phyloP scores from a whole-genome alignment of 1,140 invertebrate species.

The Xylocopa sonorina region DNA sequence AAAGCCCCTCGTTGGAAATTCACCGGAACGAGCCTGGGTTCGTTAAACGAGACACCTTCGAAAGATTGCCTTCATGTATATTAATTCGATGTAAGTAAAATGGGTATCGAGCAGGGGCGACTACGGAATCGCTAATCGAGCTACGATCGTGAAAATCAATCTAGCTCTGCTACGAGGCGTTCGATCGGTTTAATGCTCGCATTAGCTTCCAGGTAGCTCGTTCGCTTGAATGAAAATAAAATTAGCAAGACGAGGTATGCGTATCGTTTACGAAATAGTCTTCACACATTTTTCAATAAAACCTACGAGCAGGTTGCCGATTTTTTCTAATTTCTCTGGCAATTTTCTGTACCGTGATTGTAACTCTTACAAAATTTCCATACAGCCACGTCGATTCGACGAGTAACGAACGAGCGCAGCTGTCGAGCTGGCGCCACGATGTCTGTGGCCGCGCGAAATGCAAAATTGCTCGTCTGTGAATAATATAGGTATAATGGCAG shows the following conservation, averaged over 20 bases:
- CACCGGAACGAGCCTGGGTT: conserved; percentile 30
- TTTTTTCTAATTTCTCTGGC: too few species aligned
- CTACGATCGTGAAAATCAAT: not conserved
- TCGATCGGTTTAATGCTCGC: too few species aligned
- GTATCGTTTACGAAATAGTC: too few species aligned
- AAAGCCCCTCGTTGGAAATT: conserved; percentile 52
- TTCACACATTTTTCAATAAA: too few species aligned
- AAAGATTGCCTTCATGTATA: conserved; percentile 37
- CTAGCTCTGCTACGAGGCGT: not conserved
- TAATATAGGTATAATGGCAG: conserved; percentile 18
- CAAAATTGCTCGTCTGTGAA: not conserved
- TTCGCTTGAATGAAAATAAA: too few species aligned
- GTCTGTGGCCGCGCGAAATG: not conserved
- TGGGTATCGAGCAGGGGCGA: not conserved
- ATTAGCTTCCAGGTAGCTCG: too few species aligned
- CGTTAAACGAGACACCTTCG: conserved; percentile 15
- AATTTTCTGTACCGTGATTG: too few species aligned
- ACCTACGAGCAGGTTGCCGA: too few species aligned
- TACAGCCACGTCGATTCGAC: not conserved
- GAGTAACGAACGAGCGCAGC: not conserved
- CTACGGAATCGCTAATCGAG: conserved; percentile 18
- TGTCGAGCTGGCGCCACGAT: not conserved
- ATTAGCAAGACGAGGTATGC: too few species aligned
- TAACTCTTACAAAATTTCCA: not conserved
- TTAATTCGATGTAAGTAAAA: conserved; percentile 36